These are phyloP conservation scores for Puntigrus tetrazona DNA, from an alignment of 2,113 vertebrate species.

Conservation along the genomic window DNA sequence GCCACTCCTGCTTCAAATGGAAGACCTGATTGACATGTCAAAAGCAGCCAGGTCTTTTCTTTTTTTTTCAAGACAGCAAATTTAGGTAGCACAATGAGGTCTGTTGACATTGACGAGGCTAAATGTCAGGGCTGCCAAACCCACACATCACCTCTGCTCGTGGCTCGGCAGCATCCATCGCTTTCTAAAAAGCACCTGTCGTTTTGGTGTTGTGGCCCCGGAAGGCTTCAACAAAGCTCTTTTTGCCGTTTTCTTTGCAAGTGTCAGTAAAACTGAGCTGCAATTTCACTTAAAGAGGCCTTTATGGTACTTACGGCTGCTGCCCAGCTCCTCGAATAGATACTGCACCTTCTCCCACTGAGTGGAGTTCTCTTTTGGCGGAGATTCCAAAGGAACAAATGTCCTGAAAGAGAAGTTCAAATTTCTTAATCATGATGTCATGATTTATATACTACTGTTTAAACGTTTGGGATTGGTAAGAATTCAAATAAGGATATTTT, in stretches of 20 bases:
- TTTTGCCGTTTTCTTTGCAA: not conserved
- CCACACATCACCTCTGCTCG: conserved; percentile 41
- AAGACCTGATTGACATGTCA: conserved; percentile 40
- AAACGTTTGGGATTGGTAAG: not conserved
- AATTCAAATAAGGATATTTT: too few relatives aligned
- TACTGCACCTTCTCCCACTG: conserved; percentile 95
- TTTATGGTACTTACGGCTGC: conserved; percentile 84
- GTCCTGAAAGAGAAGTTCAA: conserved; percentile 77
- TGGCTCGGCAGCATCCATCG: conserved; percentile 4
- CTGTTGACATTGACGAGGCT: conserved; percentile 52
- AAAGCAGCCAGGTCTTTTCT: conserved; percentile 13
- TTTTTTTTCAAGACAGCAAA: conserved; percentile 25
- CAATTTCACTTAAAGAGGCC: conserved; percentile 6
- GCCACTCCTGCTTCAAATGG: not conserved
- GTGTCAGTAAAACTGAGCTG: conserved; percentile 22
- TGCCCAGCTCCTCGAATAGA: conserved; percentile 93
- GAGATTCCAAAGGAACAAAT: conserved; percentile 87
- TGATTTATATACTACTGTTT: not conserved
- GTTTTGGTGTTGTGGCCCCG: conserved; percentile 25
- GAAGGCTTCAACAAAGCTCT: conserved; percentile 18
- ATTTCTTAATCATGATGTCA: not conserved
- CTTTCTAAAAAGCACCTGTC: conserved; percentile 9
- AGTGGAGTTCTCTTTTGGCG: conserved; percentile 86
- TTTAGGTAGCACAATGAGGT: conserved; percentile 46
- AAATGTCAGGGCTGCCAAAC: conserved; percentile 49